Evolutionary conservation across 2,888 invertebrate genomes (phyloP).

Genomic region (Andrena hattorfiana): DNA sequence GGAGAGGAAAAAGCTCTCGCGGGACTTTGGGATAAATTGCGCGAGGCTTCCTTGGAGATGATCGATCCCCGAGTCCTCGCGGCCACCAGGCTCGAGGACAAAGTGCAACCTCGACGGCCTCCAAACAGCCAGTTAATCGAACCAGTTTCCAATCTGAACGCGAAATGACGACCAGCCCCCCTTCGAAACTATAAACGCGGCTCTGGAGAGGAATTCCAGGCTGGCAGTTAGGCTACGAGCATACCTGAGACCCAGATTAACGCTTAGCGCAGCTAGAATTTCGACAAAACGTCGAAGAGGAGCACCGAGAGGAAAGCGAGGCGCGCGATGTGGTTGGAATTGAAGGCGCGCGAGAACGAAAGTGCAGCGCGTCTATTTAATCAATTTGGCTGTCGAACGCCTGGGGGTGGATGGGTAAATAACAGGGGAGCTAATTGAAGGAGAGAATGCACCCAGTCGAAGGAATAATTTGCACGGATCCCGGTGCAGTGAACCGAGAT

Average conservation of each 20-base stretch:
- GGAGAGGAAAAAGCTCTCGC: neutral
- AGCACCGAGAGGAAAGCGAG: neutral
- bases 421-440: neutral
- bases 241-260: neutral
- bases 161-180: constrained; percentile 24
- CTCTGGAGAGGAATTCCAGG: constrained; percentile 8
- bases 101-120: constrained; percentile 31
- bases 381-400: constrained; percentile 3
- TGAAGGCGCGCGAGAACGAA: constrained; percentile 1
- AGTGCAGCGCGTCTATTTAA: neutral
- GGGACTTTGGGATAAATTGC: neutral
- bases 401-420: neutral
- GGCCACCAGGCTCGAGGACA: neutral
- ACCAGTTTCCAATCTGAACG: constrained; percentile 49
- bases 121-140: constrained; percentile 50
- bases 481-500: constrained; percentile 68
- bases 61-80: neutral
- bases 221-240: neutral
- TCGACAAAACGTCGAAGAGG: neutral
- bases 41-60: neutral
- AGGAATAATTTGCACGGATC: constrained; percentile 14
- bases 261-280: neutral
- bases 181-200: constrained; percentile 39
- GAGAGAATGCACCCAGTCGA: neutral
- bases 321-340: neutral